phyloP scores from a whole-genome alignment of 2,113 vertebrate species.

The Gymnogyps californianus region DNA sequence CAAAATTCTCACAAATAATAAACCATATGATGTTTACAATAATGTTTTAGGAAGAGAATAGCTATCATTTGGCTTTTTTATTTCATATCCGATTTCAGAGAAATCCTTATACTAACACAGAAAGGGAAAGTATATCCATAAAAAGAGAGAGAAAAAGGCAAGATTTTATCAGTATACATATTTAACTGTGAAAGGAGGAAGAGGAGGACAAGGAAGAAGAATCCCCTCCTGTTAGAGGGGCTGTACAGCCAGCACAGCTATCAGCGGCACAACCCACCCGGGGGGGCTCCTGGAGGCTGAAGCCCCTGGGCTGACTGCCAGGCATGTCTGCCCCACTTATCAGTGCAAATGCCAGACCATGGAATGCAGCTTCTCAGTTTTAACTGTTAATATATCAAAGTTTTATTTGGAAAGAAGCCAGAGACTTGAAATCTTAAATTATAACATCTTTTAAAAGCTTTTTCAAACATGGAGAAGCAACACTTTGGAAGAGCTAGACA shows the following conservation, averaged over 20 bases:
- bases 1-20: background rate
- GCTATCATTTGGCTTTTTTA: background rate
- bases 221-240: background rate
- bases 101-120: background rate
- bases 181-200: background rate
- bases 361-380: background rate
- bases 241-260: background rate
- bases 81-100: background rate
- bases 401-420: conserved; percentile 45
- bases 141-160: background rate
- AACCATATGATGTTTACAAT: background rate
- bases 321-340: conserved; percentile 40
- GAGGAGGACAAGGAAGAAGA: background rate
- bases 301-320: conserved; percentile 34
- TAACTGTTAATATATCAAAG: conserved; percentile 21
- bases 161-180: background rate
- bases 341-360: background rate
- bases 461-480: background rate
- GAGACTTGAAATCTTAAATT: conserved; percentile 25
- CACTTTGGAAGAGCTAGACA: conserved; percentile 9
- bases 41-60: background rate
- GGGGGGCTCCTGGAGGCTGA: background rate
- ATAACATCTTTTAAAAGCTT: conserved; percentile 27
- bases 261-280: background rate
- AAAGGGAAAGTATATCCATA: background rate